These are phyloP conservation scores for Rhagologus leucostigma DNA, from an alignment of 2,113 vertebrate species.

Conservation along the genomic window DNA sequence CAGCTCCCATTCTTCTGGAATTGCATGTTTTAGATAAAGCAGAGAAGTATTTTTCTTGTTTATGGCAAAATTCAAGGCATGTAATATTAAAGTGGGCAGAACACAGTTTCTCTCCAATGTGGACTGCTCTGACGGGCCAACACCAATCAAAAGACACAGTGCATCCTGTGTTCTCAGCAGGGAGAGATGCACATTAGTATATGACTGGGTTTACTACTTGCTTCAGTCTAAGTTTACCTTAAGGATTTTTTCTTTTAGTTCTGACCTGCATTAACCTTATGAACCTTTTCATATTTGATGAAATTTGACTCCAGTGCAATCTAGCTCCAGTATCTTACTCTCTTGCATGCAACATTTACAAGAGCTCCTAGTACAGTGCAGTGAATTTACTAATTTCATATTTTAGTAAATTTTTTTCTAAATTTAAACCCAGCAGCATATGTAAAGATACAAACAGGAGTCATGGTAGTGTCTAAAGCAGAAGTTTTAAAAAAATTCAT, in stretches of 20 bases:
- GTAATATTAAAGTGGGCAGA: background rate
- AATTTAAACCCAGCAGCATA: background rate
- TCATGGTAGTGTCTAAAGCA: background rate
- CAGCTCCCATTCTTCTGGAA: background rate
- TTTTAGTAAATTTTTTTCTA: background rate
- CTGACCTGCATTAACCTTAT: fast-evolving
- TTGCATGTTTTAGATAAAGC: background rate
- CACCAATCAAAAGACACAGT: background rate
- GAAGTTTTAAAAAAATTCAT: background rate
- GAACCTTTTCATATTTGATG: background rate
- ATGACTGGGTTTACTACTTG: background rate
- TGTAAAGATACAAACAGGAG: background rate
- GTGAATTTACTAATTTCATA: background rate
- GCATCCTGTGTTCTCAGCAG: background rate
- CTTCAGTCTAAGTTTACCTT: background rate
- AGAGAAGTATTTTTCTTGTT: background rate
- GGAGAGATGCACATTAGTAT: background rate
- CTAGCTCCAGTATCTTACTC: background rate
- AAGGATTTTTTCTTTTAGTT: background rate
- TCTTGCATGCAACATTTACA: background rate
- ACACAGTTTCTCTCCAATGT: background rate
- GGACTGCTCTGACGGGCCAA: background rate
- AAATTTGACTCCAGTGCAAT: background rate
- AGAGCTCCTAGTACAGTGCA: background rate
- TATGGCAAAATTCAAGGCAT: background rate